Evolutionary conservation across 2,797 vertebrate species (phyloP).

Genomic region (Fratercula arctica): DNA sequence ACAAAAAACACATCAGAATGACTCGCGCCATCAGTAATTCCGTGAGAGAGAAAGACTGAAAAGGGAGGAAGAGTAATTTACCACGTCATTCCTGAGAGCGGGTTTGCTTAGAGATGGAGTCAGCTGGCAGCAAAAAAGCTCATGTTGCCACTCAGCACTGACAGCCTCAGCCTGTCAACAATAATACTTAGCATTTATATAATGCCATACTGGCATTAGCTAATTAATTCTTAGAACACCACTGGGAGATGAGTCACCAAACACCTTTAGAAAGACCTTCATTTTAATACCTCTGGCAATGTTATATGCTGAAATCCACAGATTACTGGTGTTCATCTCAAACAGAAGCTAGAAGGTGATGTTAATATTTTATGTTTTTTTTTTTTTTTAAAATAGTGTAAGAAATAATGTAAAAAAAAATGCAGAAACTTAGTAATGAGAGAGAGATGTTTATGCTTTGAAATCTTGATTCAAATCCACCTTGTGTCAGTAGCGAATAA

Average conservation of each 20-base stretch:
- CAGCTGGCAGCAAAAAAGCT: not conserved
- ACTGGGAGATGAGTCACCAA: conserved; percentile 29
- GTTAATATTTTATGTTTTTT: not conserved
- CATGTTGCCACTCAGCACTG: not conserved
- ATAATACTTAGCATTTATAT: not conserved
- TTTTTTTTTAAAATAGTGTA: not conserved
- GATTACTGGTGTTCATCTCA: not conserved
- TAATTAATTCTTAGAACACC: conserved; percentile 25
- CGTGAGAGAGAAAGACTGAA: not conserved
- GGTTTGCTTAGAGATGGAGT: not conserved
- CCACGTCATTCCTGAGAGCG: not conserved
- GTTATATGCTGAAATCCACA: not conserved
- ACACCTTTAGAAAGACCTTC: conserved; percentile 12
- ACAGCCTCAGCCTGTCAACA: conserved; percentile 5
- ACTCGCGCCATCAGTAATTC: not conserved
- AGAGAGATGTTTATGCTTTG: not conserved
- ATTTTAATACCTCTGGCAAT: not conserved
- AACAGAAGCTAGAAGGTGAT: not conserved
- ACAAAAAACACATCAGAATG: not conserved
- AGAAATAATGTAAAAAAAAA: not conserved
- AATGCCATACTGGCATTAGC: not conserved
- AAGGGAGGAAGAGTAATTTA: not conserved
- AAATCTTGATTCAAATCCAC: not conserved
- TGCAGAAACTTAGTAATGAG: not conserved
- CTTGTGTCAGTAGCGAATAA: not conserved